phyloP scores from a whole-genome alignment of 2,797 vertebrate species.

The Discoglossus pictus region DNA sequence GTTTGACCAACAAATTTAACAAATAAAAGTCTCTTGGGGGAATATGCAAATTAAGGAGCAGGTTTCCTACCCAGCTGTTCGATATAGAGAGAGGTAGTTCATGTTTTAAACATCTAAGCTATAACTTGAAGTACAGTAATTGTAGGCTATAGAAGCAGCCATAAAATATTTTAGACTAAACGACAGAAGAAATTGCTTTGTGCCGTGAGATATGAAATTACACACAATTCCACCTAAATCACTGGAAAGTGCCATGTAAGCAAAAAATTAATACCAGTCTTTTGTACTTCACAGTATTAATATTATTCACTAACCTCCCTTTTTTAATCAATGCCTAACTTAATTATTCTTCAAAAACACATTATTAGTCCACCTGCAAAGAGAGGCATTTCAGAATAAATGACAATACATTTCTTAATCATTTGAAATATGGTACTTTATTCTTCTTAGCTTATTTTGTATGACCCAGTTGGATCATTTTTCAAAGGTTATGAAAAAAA shows the following conservation, averaged over 20 bases:
- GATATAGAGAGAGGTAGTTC: slow-evolving; percentile 38
- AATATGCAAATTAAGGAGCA: slow-evolving; percentile 63
- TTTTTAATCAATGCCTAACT: slow-evolving; percentile 36
- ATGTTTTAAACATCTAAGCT: slow-evolving; percentile 56
- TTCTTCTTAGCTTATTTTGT: too few relatives aligned
- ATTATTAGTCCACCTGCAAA: too few relatives aligned
- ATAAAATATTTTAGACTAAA: slow-evolving; percentile 50
- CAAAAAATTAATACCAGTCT: background rate
- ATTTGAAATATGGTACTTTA: too few relatives aligned
- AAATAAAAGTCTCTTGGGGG: slow-evolving; percentile 59
- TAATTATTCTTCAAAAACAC: too few relatives aligned
- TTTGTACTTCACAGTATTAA: slow-evolving; percentile 2
- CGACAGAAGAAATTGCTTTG: background rate
- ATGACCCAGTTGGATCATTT: too few relatives aligned
- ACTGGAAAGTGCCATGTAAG: slow-evolving; percentile 4
- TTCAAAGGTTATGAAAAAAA: too few relatives aligned
- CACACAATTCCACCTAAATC: slow-evolving; percentile 24
- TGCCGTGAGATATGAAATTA: slow-evolving; percentile 30
- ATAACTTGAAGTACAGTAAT: slow-evolving; percentile 14
- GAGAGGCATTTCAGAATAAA: too few relatives aligned
- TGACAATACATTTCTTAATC: too few relatives aligned
- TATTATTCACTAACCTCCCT: slow-evolving; percentile 4
- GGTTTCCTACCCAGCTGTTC: slow-evolving; percentile 64
- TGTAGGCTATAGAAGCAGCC: slow-evolving; percentile 37
- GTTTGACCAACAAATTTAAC: slow-evolving; percentile 62